These are phyloP conservation scores for Cirrhinus molitorella DNA, from an alignment of 2,797 vertebrate species.

Conservation along the genomic window DNA sequence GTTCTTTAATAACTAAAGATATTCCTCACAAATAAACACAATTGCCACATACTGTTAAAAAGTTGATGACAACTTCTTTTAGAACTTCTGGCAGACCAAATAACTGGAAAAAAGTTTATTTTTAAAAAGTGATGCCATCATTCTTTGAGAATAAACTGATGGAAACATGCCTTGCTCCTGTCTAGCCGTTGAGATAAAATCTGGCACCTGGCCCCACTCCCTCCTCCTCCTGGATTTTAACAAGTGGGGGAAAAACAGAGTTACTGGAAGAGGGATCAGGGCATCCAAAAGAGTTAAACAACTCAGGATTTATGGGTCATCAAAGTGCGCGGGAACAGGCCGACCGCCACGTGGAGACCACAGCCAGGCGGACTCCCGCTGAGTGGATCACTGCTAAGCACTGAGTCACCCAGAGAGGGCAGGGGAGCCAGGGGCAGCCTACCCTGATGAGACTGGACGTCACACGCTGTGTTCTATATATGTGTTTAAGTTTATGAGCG, in stretches of 20 bases:
- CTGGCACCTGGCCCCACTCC: conserved; percentile 59
- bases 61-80: background rate
- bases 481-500: conserved; percentile 39
- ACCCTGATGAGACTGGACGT: conserved; percentile 61
- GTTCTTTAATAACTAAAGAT: conserved; percentile 38
- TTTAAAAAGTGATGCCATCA: conserved; percentile 7
- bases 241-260: conserved; percentile 57
- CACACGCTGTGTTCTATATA: conserved; percentile 46
- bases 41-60: background rate
- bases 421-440: conserved; percentile 42
- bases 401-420: conserved; percentile 73
- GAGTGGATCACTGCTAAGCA: conserved; percentile 75
- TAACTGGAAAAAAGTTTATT: conserved; percentile 13
- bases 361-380: conserved; percentile 72
- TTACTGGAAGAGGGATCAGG: conserved; percentile 84
- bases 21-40: conserved; percentile 31
- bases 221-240: conserved; percentile 43
- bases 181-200: conserved; percentile 69
- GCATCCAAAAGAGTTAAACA: conserved; percentile 83
- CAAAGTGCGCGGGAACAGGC: conserved; percentile 73
- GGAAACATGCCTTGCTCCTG: conserved; percentile 53
- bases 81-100: background rate
- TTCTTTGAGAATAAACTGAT: conserved; percentile 42
- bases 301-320: conserved; percentile 80
- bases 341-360: conserved; percentile 65